Evolutionary conservation across 2,888 invertebrate genomes (phyloP), one percentile per base, ranked within the genome.

Genomic region (Amblyjoppa proteus): DNA sequence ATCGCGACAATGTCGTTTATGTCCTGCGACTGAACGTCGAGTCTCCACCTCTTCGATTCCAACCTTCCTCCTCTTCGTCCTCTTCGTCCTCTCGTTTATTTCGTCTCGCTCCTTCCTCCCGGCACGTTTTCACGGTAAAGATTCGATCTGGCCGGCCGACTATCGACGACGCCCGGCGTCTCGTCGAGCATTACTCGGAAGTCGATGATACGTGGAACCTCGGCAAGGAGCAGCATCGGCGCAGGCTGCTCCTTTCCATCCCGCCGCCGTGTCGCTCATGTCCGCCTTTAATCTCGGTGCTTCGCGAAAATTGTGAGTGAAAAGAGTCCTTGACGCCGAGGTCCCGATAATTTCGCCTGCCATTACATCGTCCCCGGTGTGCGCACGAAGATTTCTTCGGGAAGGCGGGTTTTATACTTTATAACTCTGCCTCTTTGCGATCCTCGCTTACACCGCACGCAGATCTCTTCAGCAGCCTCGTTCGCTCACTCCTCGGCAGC

Each of bases 81-180:
- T 61, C 61, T 53, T 51, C 64, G 11, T 64, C 7, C 13, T 51
- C 31, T 45, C 38, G 31, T 51, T 25, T 45, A 56, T 61, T 31
- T 28, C 56, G 38, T 70, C 45, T 73, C 28, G 25, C 79, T 79
- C 69, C 79, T 81, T 61, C 80, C n/a, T 74, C 45, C 61, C 51
- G 84, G 76, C 83, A 86, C 85, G 83, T 85, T 85, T 88, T 88
- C 88, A 81, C 82, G 81, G 70, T 85, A 88, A 88, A 88, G 88
- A 88, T 88, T 82, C 83, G 83, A 88, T 88, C 87, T 71, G 74
- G 76, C 69, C 76, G 49, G 56, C 6, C 83, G 86, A 85, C 82
- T 71, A 83, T 85, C 83, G 73, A 69, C 82, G 69, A 75, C 83
- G 78, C 79, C 69, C 38, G 68, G 38, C 20, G 69, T 70, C 70